Percentiles rank a stretch among this genome's conserved stretches.
These are phyloP conservation scores for Pristis pectinata DNA, from an alignment of 2,797 vertebrate genomes.

Conservation along the genomic window DNA sequence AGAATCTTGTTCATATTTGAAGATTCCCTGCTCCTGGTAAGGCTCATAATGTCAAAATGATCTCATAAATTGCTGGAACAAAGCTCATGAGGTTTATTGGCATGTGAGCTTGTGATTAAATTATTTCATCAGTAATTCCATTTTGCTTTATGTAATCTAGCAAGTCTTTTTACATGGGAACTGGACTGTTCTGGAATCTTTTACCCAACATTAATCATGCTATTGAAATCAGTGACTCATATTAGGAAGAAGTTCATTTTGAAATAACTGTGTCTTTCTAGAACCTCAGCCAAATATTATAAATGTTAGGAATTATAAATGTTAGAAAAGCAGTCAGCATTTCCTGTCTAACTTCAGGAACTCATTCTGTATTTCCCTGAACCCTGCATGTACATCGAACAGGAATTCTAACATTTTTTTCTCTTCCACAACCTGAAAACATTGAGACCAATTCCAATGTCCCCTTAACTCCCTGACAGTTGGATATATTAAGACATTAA, in stretches of 20 bases:
- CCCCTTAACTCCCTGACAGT: not conserved
- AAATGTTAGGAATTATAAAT: too few relatives aligned
- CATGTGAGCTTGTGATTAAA: not conserved
- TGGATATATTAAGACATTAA: not conserved
- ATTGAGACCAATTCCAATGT: not conserved
- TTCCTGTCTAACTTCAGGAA: not conserved
- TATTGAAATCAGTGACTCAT: not conserved
- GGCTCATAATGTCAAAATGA: not conserved
- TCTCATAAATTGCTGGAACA: not conserved
- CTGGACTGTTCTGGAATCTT: not conserved
- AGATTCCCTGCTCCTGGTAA: not conserved
- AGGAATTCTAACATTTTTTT: not conserved
- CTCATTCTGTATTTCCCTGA: not conserved
- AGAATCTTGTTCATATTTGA: not conserved
- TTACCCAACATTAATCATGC: not conserved
- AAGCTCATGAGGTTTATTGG: not conserved
- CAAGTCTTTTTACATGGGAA: not conserved
- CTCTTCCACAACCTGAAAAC: not conserved
- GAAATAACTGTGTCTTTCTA: not conserved
- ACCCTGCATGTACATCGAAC: not conserved
- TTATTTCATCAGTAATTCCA: not conserved
- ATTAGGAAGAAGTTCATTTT: not conserved
- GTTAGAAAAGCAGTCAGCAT: not conserved
- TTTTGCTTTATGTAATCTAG: not conserved
- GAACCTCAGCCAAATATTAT: not conserved